Evolutionary conservation across 2,797 vertebrate genomes (phyloP).

Genomic region (Odontamblyopus lacepedii): DNA sequence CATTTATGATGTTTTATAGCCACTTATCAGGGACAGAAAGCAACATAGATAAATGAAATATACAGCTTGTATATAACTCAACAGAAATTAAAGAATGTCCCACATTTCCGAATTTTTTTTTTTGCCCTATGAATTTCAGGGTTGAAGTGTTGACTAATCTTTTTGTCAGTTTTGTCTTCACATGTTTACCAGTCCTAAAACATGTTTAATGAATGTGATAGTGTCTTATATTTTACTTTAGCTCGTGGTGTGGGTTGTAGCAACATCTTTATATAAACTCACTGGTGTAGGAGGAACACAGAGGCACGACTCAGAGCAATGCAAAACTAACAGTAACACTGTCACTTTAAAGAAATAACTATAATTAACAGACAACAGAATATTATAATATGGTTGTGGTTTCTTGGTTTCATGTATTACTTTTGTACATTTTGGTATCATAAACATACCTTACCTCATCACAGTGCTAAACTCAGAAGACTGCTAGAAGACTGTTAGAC

Average conservation of each 20-base stretch:
- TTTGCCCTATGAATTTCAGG: no score
- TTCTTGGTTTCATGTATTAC: not conserved
- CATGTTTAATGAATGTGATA: not conserved
- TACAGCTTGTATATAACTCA: no score
- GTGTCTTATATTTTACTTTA: not conserved
- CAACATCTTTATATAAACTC: slow-evolving; percentile 70
- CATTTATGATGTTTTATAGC: not conserved
- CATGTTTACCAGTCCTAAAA: not conserved
- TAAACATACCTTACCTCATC: no score
- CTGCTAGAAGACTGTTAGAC: no score
- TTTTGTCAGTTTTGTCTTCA: not conserved
- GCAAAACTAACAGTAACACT: not conserved
- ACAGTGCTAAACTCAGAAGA: no score
- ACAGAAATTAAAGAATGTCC: no score
- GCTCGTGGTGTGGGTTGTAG: slow-evolving; percentile 57
- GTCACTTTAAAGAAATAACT: not conserved
- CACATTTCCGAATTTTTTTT: no score
- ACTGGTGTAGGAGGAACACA: slow-evolving; percentile 67
- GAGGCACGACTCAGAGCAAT: slow-evolving; percentile 27
- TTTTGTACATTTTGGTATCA: not conserved
- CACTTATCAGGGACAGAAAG: not conserved
- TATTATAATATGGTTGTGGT: not conserved
- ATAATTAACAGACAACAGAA: no score
- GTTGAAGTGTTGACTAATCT: no score
- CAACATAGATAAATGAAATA: no score